These are phyloP conservation scores for Anisognathus igniventris DNA, from an alignment of 2,797 vertebrate species.

Conservation along the genomic window DNA sequence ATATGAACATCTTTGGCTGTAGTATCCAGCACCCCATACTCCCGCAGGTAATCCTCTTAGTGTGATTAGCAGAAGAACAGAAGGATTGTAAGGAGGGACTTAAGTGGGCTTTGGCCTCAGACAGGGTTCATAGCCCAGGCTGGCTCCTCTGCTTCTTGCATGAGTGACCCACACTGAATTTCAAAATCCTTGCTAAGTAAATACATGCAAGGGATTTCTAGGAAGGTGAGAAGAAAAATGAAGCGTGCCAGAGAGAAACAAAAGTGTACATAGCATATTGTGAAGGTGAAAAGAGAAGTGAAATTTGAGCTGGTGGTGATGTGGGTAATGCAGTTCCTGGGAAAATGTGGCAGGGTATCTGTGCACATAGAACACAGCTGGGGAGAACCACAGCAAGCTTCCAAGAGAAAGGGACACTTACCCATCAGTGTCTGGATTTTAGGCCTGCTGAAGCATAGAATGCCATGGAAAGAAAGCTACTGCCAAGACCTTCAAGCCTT, in stretches of 20 bases:
- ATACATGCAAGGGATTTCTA: background rate
- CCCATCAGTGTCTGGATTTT: accelerated
- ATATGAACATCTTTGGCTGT: background rate
- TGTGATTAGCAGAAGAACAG: conserved; percentile 46
- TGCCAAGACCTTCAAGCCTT: background rate
- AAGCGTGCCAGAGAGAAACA: background rate
- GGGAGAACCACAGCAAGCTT: background rate
- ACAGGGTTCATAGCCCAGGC: background rate
- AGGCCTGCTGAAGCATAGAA: background rate
- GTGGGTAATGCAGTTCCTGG: background rate
- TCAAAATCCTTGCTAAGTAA: background rate
- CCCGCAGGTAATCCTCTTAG: conserved; percentile 50
- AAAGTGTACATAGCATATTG: background rate
- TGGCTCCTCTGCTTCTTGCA: background rate
- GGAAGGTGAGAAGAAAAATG: background rate
- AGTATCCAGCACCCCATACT: background rate
- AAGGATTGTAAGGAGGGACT: conserved; percentile 42
- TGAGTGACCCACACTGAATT: background rate
- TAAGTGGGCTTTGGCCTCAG: conserved; percentile 30
- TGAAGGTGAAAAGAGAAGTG: background rate
- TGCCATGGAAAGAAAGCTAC: background rate
- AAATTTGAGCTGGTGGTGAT: background rate
- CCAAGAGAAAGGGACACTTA: background rate
- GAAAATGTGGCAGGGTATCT: background rate
- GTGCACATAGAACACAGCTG: background rate